phyloP scores from a whole-genome alignment of 2,113 vertebrate genomes.

The Seriola rivoliana region DNA sequence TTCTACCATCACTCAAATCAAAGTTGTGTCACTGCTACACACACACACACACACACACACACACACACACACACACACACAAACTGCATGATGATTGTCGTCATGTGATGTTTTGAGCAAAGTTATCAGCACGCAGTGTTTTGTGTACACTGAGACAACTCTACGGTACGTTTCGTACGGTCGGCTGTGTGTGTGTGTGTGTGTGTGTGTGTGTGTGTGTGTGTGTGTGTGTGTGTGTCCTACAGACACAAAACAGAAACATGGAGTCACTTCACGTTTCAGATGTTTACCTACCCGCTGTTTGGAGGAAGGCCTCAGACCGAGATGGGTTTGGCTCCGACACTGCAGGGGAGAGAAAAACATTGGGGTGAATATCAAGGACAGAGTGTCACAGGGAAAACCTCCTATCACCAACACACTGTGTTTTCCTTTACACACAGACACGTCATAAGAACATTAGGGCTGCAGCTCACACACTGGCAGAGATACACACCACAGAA shows the following conservation, averaged over 20 bases:
- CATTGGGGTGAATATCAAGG: neutral
- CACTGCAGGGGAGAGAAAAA: constrained; percentile 24
- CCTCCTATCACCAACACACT: neutral
- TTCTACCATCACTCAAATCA: too few species aligned
- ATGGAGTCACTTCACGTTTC: neutral
- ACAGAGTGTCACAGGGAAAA: neutral
- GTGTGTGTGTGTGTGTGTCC: neutral
- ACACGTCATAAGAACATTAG: neutral
- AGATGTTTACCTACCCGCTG: constrained; percentile 47
- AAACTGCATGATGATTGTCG: neutral
- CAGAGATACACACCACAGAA: too few species aligned
- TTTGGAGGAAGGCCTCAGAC: constrained; percentile 46
- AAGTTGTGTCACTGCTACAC: too few species aligned
- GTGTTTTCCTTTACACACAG: too few species aligned
- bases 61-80: neutral
- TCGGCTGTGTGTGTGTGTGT: neutral
- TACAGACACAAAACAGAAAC: constrained; percentile 3
- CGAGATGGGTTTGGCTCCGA: constrained; percentile 30
- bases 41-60: too few species aligned
- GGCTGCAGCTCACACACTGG: neutral
- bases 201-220: neutral
- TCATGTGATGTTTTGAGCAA: constrained; percentile 51
- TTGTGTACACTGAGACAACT: constrained; percentile 5
- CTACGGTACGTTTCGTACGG: constrained; percentile 1
- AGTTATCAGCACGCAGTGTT: neutral